Evolutionary conservation across 2,797 vertebrate species (phyloP), one percentile per base, ranked within the genome.

Genomic region (Melanotaenia trifasciata): DNA sequence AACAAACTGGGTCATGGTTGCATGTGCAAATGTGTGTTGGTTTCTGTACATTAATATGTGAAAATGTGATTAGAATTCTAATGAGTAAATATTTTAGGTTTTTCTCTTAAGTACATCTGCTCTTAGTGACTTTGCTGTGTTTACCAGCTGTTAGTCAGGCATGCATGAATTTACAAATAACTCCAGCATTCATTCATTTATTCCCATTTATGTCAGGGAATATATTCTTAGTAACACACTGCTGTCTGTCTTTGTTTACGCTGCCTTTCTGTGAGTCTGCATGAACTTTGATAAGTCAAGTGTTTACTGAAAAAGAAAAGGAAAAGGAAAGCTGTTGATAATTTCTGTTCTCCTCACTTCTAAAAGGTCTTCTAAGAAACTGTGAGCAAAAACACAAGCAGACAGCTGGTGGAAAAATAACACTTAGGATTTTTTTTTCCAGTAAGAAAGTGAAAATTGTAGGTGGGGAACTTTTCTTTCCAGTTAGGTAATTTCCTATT

Each of bases 81-180:
- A 70, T 80, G 74, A 84, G 74, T 74, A 51, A 75, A 76, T 86
- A 76, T 90, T 80, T 81, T 59, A 72, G 76, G 79, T 72, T 80
- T 81, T 71, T 86, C 64, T 87, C 50, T 76, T 69, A 80, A 86
- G 70, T 83, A 69, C 74, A 79, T 85, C 80, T 84, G 73, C 76
- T 77, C 68, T 79, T 70, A 43, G 64, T 82, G 72, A 78, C 53
- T 80, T 70, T 40, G 62, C 72, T 43, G 68, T 86, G 74, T 89
- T 86, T 80, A 86, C 78, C 74, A 83, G 86, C 75, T 88, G 78
- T 74, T 84, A 87, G 79, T 68, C 7, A 70, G 72, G 69, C 64
- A 59, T 57, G 65, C 62, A 68, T 77, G 75, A 84, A 83, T 83
- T 74, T 78, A 83, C 63, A 74, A 75, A 79, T 73, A 83, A 84